These are phyloP conservation scores for Excalfactoria chinensis DNA, from an alignment of 2,113 vertebrate species.

Conservation along the genomic window DNA sequence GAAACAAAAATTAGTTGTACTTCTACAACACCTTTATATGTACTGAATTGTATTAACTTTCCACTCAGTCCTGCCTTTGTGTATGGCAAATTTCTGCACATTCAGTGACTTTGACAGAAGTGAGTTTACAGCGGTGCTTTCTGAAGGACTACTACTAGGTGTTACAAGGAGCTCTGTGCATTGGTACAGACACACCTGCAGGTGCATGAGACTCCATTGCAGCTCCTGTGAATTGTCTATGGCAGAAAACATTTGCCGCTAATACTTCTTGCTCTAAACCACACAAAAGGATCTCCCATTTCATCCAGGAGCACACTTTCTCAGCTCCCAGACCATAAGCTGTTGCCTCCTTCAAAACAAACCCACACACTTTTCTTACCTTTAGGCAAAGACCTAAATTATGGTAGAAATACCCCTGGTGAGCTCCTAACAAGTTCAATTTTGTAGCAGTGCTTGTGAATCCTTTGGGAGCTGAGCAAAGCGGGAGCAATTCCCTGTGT, in stretches of 20 bases:
- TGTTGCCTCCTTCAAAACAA: not conserved
- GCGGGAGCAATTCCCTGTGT: accelerated
- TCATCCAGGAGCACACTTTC: not conserved
- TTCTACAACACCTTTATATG: not conserved
- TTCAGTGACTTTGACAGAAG: not conserved
- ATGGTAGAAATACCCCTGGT: not conserved
- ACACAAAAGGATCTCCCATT: not conserved
- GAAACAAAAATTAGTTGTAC: not conserved
- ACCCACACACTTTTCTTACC: not conserved
- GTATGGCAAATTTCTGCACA: not conserved
- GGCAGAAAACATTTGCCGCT: not conserved
- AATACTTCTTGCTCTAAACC: not conserved
- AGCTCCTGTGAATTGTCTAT: not conserved
- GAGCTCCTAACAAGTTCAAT: not conserved
- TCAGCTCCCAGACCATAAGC: not conserved
- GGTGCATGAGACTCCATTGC: not conserved
- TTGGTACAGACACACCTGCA: accelerated
- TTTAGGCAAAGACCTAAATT: not conserved
- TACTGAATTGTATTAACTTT: not conserved
- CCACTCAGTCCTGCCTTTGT: not conserved
- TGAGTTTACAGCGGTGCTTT: not conserved
- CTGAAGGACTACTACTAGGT: not conserved
- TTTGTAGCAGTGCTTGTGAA: accelerated
- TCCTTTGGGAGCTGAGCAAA: not conserved
- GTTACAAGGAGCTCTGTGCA: not conserved